Conservation (phyloP, 2,888 invertebrate species). For the Macaria liturata region DNA sequence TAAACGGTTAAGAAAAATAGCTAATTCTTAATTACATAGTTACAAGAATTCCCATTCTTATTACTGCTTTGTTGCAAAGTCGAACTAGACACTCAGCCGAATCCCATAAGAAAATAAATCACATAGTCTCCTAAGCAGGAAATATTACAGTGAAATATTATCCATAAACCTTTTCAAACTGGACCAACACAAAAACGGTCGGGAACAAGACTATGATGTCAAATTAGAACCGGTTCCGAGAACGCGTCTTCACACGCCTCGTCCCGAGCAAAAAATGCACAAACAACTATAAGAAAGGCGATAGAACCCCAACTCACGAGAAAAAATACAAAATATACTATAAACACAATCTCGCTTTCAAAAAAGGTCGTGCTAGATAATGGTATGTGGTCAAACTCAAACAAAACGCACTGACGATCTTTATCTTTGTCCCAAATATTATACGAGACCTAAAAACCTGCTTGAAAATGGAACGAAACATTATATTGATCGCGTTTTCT, state of each 20-base stretch:
- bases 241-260: constrained; percentile 6
- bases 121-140: constrained; percentile 6
- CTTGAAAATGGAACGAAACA: constrained; percentile 18
- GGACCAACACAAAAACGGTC: constrained; percentile 14
- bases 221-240: constrained; percentile 22
- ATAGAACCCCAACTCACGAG: constrained; percentile 9
- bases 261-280: constrained; percentile 14
- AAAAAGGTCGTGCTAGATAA: constrained; percentile 24
- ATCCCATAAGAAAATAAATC: constrained; percentile 12
- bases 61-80: not conserved
- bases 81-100: constrained; percentile 3
- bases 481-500: constrained; percentile 48
- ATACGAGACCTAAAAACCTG: constrained; percentile 15
- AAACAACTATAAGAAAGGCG: constrained; percentile 17
- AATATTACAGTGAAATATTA: constrained; percentile 13
- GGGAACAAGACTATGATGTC: constrained; percentile 23
- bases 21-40: no score
- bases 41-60: no score
- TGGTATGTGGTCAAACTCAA: constrained; percentile 14
- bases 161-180: constrained; percentile 9
- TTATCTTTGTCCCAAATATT: constrained; percentile 25
- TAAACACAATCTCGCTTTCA: constrained; percentile 27
- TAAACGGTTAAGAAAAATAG: no score
- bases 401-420: constrained; percentile 7
- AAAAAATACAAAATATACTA: constrained; percentile 5